Evolutionary conservation across 2,113 vertebrate genomes (phyloP).

Genomic region (Coptodon bakossiorum): DNA sequence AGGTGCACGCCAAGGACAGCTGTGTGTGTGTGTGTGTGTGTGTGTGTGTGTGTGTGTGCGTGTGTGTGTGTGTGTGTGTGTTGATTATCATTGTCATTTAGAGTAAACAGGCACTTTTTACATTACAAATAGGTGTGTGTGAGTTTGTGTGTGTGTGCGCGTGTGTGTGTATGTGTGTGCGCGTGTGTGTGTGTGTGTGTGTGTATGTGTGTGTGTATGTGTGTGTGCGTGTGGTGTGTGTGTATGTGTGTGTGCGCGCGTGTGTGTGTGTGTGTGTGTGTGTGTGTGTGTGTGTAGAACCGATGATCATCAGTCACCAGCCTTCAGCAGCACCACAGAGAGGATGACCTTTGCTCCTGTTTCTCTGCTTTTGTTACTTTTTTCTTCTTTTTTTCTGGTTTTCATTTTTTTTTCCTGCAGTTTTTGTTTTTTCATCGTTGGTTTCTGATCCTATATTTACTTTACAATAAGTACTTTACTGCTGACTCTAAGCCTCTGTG

Average conservation of each 20-base stretch:
- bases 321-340: not conserved
- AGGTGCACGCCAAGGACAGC: conserved; percentile 37
- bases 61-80: not conserved
- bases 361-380: not conserved
- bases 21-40: not conserved
- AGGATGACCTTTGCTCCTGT: not conserved
- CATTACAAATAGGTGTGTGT: not conserved
- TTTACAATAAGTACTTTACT: not conserved
- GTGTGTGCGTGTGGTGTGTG: too few species aligned
- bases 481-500: not conserved
- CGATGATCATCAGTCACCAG: not conserved
- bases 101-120: not conserved
- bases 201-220: too few species aligned
- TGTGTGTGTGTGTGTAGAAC: not conserved
- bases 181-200: too few species aligned
- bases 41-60: not conserved
- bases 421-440: not conserved
- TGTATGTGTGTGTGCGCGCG: too few species aligned
- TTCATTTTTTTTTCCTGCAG: not conserved
- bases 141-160: not conserved
- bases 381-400: not conserved
- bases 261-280: rapidly evolving
- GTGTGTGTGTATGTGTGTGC: not conserved
- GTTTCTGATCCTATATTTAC: not conserved
- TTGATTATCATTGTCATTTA: not conserved